Evolutionary conservation across 1,140 invertebrate species (phyloP), one percentile per base, ranked within the genome.

Genomic region (Heterodera carotae): DNA sequence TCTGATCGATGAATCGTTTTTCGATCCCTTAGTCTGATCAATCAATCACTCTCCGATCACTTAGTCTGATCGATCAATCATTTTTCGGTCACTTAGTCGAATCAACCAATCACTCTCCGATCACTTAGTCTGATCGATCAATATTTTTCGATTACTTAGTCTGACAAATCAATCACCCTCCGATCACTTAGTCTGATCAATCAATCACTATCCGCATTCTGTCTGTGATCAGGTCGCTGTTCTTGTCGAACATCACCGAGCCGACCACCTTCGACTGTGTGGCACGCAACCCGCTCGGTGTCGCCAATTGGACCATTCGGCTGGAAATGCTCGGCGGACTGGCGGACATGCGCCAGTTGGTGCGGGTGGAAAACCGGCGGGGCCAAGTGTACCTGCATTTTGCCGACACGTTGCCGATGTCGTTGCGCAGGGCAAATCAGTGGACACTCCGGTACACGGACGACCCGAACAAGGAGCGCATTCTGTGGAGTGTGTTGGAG

Each of bases 241-340:
- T 81, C 67, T 78, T 87, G 7, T 69, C 78, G 15, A 87, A 87
- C 68, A 80, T 87, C 48, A 87, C 85, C 31, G 85, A 88, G 73
- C 83, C 87, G 43, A 84, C 86, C 6, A 85, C 79, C 6, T 87
- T 87, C 76, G 81, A 80, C 36, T 87, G 85, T 73, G 74, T 88
- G 39, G 85, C 85, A 6, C 84, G 86, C 33, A 87, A 87, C 76
- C 85, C 86, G 25, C 80, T 87, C 10, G 85, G 85, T 22, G 76
- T 78, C n/a, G 85, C 85, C 8, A 87, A 87, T 56, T 88, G 86
- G 86, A 88, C 85, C 22, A 88, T 87, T 69, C 39, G 80, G 18
- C 70, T 86, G 1, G 84, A 88, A 56, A 69, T 87, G 22, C 62
- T 85, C 48, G 69, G 79, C 15, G 84, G 84, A 39, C 67, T 88